These are phyloP conservation scores for Takifugu rubripes DNA, from an alignment of 2,797 vertebrate genomes.

Conservation along the genomic window DNA sequence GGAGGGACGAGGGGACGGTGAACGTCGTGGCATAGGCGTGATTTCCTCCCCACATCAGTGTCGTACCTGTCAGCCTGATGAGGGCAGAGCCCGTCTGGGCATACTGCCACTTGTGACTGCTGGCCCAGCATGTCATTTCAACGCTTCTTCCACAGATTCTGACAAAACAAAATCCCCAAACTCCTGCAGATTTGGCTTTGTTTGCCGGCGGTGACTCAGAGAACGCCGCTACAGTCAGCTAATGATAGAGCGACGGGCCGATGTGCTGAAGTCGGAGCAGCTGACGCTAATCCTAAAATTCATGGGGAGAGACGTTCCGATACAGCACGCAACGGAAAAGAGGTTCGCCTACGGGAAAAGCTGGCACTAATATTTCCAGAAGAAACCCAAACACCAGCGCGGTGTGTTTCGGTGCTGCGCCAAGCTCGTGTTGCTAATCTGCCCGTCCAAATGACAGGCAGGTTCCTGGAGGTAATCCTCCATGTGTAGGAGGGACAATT, in stretches of 20 bases:
- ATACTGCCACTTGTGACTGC: conserved; percentile 61
- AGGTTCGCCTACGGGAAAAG: conserved; percentile 53
- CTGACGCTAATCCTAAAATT: conserved; percentile 62
- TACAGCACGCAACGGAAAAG: conserved; percentile 60
- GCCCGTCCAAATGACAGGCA: conserved; percentile 43
- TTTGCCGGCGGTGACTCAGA: conserved; percentile 20
- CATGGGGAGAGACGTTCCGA: conserved; percentile 67
- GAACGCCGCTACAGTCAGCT: conserved; percentile 31
- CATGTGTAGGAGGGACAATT: conserved; percentile 52
- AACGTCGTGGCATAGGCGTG: conserved; percentile 5
- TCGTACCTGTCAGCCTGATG: conserved; percentile 69
- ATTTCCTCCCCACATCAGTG: conserved; percentile 1
- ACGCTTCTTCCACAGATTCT: conserved; percentile 31
- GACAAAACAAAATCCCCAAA: conserved; percentile 28
- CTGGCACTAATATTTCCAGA: conserved; percentile 57
- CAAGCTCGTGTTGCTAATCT: conserved; percentile 47
- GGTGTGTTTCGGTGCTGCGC: neutral
- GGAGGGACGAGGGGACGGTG: neutral
- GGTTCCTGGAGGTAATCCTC: conserved; percentile 61
- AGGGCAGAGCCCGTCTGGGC: conserved; percentile 60
- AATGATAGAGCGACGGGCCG: conserved; percentile 41
- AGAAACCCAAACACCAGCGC: neutral
- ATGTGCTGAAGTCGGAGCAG: conserved; percentile 41
- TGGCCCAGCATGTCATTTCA: conserved; percentile 59
- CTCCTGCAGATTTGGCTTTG: conserved; percentile 18